These are phyloP conservation scores for Philotrypesis tridentata DNA, from an alignment of 1,140 invertebrate species.

Conservation along the genomic window DNA sequence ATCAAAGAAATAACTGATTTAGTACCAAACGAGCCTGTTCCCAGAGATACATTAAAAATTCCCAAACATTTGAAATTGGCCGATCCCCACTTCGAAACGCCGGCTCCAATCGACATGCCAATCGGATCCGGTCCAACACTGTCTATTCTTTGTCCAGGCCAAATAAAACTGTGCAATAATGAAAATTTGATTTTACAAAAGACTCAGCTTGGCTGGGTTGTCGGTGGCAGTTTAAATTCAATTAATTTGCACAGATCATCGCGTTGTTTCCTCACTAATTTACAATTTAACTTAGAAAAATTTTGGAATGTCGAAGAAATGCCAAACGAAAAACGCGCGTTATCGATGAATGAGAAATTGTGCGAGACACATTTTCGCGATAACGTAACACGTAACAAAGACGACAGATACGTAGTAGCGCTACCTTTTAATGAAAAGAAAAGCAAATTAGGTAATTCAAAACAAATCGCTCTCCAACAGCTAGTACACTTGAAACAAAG, in stretches of 20 bases:
- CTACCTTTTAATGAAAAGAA: conserved; percentile 24
- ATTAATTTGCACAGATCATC: not conserved
- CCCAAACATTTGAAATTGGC: not conserved
- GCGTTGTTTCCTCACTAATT: not conserved
- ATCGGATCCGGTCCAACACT: not conserved
- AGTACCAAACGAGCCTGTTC: not conserved
- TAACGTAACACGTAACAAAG: not conserved
- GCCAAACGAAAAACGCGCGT: not conserved
- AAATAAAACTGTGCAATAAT: not conserved
- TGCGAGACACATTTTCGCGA: conserved; percentile 42
- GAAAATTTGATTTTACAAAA: conserved; percentile 5
- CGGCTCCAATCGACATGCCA: not conserved
- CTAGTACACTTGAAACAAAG: conserved; percentile 29
- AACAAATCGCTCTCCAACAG: not conserved
- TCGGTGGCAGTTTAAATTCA: not conserved
- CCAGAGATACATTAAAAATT: not conserved
- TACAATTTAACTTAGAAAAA: not conserved
- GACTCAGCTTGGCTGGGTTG: conserved; percentile 2
- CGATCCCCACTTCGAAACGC: not conserved
- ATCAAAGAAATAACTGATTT: not conserved
- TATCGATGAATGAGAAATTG: not conserved
- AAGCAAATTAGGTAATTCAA: not conserved
- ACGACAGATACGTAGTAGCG: conserved; percentile 28
- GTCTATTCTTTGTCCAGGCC: not conserved
- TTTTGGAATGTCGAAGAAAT: conserved; percentile 11